Base-by-base conservation (phyloP, 2,888 invertebrate species). In the Lottia gigantea region DNA sequence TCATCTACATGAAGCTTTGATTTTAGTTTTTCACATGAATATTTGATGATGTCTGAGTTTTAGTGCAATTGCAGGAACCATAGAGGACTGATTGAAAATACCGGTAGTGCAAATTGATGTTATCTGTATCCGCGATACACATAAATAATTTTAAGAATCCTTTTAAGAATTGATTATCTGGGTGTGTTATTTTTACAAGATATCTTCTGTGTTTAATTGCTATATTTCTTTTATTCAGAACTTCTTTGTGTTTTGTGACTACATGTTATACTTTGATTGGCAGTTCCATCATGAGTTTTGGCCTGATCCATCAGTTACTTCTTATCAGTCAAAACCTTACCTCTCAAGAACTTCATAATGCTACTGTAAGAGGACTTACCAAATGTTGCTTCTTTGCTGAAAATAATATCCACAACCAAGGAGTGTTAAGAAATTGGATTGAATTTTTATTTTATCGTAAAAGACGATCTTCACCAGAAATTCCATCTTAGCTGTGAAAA, bases 251-350 rank as follows among this genome's bases (percentile, higher is more conserved):
- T 68, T 86, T 83, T 75, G 86, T 85, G 15, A 73, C 79, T 25
- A 83, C 82, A 0, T 77, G 77, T 65, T 87, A 87, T 76, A 74
- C 82, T 4, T 49, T 81, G 46, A 64, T 82, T 14, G 80, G 77
- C 45, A 69, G 81, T 8, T 64, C 72, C 19, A 64, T 82, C 19
- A 83, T 87, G 82, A 68, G 71, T 12, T 19, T 81, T 16, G 80
- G 83, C 12, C 78, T 87, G 19, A 23, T 86, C 11, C 80, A 84
- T 66, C 87, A 87, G 75, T 15, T 83, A n/a, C 31, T 86, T 11
- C 80, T 86, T 63, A 86, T 88, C 71, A 83, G 83, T 26, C 87
- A 87, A 74, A 87, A 87, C 74, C 26, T 84, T 23, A 88, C 88
- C 0, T 81, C 83, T 2, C 87, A 87, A 74, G 88, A 88, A 72